phyloP scores from a whole-genome alignment of 2,797 vertebrate species.

The Tympanoctomys barrerae region DNA sequence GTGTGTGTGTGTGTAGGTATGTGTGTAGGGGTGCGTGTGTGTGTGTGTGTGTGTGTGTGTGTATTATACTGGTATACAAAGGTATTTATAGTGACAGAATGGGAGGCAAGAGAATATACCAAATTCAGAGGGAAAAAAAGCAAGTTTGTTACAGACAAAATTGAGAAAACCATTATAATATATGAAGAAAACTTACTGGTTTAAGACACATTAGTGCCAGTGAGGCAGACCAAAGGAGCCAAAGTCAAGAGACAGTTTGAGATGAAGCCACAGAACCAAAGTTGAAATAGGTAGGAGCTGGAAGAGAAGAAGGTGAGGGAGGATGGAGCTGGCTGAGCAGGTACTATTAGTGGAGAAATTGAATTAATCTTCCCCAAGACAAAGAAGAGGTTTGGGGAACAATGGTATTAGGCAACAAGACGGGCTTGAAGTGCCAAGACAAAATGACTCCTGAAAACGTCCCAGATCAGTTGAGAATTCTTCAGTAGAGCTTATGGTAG shows the following conservation, averaged over 20 bases:
- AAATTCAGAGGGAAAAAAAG: neutral
- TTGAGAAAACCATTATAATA: neutral
- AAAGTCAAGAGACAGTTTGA: neutral
- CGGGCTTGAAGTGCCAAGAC: neutral
- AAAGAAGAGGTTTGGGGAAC: neutral
- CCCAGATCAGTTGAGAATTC: neutral
- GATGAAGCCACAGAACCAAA: neutral
- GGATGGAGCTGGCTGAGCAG: neutral
- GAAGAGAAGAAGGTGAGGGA: neutral
- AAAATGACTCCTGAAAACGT: neutral
- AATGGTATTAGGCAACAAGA: neutral
- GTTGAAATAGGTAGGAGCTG: neutral
- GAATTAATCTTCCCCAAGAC: neutral
- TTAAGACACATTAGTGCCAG: neutral
- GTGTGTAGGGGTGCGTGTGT: too few relatives aligned
- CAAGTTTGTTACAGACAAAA: conserved; percentile 1
- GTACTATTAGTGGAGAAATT: neutral
- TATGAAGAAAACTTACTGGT: neutral
- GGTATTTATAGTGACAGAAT: neutral
- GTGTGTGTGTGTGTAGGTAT: too few relatives aligned
- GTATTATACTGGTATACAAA: neutral
- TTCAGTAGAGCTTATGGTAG: neutral
- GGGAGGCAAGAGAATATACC: neutral
- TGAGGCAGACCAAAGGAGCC: neutral
- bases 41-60: too few relatives aligned